phyloP scores from a whole-genome alignment of 2,113 vertebrate species.

The Melanerpes formicivorus region DNA sequence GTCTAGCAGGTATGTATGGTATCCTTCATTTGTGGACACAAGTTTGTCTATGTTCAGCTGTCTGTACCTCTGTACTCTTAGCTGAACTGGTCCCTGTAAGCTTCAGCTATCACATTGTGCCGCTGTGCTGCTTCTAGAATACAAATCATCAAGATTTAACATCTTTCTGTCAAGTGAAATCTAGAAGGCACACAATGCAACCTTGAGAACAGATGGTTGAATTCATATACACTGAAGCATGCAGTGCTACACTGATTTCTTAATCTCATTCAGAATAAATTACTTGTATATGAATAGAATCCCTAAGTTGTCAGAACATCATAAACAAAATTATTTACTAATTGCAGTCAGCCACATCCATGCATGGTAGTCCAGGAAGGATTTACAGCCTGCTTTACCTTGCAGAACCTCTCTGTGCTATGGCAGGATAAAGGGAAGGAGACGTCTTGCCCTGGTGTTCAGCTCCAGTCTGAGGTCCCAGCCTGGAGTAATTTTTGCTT shows the following conservation, averaged over 20 bases:
- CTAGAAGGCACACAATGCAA: not conserved
- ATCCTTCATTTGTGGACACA: not conserved
- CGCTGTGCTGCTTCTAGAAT: not conserved
- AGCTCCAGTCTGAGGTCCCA: not conserved
- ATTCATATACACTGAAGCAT: conserved; percentile 44
- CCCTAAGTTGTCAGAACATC: conserved; percentile 38
- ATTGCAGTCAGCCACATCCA: conserved; percentile 40
- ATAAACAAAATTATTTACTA: conserved; percentile 60
- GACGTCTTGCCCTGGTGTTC: not conserved
- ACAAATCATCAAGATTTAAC: conserved; percentile 41
- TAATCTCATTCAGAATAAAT: conserved; percentile 67
- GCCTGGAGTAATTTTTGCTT: not conserved
- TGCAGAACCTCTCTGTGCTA: conserved; percentile 11
- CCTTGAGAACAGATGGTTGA: conserved; percentile 61
- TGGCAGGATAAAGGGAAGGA: not conserved
- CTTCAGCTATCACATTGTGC: not conserved
- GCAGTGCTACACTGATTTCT: conserved; percentile 48
- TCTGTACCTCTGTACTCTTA: not conserved
- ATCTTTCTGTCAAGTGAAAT: conserved; percentile 48
- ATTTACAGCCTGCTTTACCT: conserved; percentile 37
- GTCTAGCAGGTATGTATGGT: not conserved
- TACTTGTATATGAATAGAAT: conserved; percentile 60
- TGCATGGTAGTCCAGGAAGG: conserved; percentile 14
- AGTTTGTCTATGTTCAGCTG: not conserved
- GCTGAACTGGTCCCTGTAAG: not conserved